Evolutionary conservation across 53 echinoderm and acorn worm genomes (phyloP), one percentile per base, ranked within the genome.

Genomic region (Antedon mediterranea): DNA sequence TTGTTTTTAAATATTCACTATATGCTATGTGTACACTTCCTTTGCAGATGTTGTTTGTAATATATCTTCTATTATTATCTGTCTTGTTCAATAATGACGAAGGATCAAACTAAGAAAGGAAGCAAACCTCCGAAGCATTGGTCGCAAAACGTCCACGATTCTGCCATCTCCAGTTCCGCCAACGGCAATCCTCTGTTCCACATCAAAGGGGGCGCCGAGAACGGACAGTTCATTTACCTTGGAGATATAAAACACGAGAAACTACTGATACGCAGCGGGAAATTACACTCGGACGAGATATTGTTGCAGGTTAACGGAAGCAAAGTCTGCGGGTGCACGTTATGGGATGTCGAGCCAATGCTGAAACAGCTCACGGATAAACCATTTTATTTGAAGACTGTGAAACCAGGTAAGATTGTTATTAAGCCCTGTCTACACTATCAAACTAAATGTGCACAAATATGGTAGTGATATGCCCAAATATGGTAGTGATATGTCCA

Each of bases 51-150:
- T 57, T 57, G 57, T 57, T 11, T 57, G 57, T 57, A 57, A 57
- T 57, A 18, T 3, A 57, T 8, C 13, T 41, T 8, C 13, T 41
- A 41, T 57, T 57, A 57, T 26, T 57, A 23, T 2, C 57, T 18
- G 57, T 57, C 57, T 57, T 13, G 57, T 57, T 57, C 76, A 71
- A 86, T 82, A 43, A 86, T 86, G 86, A 86, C 86, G 9, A 93
- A 93, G 84, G 93, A 93, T 28, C 57, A 57, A 26, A 87, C 84
- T 44, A 93, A 86, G 34, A 93, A 90, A 83, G 89, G 88, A 18
- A 32, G 84, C 33, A 95, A 91, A 74, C 95, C 95, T 3, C 95
- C 95, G 7, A 95, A 95, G 78, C 95, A 95, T 78, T 95, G 95
- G 95, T 87, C 88, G 71, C 95, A 95, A 57, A 85, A 87, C 43